Evolutionary conservation across 2,113 vertebrate species (phyloP).

Genomic region (Variabilichromis moorii): DNA sequence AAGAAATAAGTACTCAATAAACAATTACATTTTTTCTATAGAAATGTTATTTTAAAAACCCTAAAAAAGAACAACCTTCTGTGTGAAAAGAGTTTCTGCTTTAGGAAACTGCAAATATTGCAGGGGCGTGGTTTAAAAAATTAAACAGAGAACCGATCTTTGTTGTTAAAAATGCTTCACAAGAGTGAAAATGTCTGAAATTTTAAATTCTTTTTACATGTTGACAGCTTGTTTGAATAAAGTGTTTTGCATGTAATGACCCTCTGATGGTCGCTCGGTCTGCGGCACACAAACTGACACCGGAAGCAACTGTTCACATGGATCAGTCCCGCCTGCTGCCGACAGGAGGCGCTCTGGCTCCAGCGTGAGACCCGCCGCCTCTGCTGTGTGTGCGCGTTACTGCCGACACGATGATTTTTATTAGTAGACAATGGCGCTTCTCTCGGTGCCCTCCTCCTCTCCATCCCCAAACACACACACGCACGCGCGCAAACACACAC

Average conservation of each 20-base stretch:
- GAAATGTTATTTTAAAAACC: neutral
- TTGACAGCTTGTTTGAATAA: neutral
- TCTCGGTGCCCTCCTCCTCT: neutral
- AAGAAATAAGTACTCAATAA: neutral
- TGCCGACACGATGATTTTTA: slow-evolving; percentile 1
- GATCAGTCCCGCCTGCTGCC: neutral
- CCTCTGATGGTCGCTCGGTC: neutral
- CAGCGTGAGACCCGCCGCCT: neutral
- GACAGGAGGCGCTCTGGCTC: slow-evolving; percentile 34
- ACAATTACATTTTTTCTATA: neutral
- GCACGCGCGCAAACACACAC: neutral
- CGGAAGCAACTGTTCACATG: neutral
- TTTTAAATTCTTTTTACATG: rapidly evolving
- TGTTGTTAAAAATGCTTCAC: neutral
- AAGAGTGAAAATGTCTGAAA: neutral
- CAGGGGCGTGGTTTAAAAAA: neutral
- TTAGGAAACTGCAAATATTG: neutral
- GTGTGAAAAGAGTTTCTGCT: neutral
- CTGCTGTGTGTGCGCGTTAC: neutral
- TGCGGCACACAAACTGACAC: neutral
- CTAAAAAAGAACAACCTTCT: neutral
- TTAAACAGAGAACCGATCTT: rapidly evolving
- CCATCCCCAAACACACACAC: neutral
- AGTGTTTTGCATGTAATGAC: neutral
- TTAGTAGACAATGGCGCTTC: slow-evolving; percentile 12